phyloP scores from a whole-genome alignment of 2,888 invertebrate species.

The Formica aserva region DNA sequence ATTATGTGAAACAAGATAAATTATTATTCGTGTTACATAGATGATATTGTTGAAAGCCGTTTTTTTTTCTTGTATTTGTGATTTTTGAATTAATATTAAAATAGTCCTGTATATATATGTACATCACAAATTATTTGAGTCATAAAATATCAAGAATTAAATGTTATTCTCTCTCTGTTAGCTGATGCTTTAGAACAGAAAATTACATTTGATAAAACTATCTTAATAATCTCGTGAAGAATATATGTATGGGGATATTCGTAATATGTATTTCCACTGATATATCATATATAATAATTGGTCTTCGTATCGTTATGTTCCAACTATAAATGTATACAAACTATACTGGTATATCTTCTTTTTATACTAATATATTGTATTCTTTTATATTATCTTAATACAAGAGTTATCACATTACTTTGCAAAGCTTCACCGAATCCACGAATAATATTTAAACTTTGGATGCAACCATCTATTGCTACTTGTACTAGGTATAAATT shows the following conservation, averaged over 20 bases:
- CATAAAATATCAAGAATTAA: background rate
- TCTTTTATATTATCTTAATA: slow-evolving; percentile 59
- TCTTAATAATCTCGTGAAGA: background rate
- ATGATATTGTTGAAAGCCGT: slow-evolving; percentile 20
- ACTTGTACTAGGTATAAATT: background rate
- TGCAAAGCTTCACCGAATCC: background rate
- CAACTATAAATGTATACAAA: slow-evolving; percentile 35
- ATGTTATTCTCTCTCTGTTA: background rate
- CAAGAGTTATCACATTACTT: background rate
- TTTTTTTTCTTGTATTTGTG: slow-evolving; percentile 6
- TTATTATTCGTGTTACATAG: background rate
- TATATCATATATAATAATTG: slow-evolving; percentile 42
- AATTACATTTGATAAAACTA: background rate
- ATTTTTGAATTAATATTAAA: slow-evolving; percentile 28
- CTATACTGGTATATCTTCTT: slow-evolving; percentile 59
- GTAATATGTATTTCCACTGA: slow-evolving; percentile 50
- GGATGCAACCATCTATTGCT: background rate
- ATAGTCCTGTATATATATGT: slow-evolving; percentile 1
- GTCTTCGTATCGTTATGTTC: slow-evolving; percentile 33
- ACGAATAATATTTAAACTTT: background rate
- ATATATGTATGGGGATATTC: background rate
- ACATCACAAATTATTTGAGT: slow-evolving; percentile 10
- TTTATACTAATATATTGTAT: slow-evolving; percentile 52
- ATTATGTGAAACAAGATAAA: background rate
- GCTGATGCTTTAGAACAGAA: background rate